These are phyloP conservation scores for Thermophis baileyi DNA, from an alignment of 2,113 vertebrate species.

Conservation along the genomic window DNA sequence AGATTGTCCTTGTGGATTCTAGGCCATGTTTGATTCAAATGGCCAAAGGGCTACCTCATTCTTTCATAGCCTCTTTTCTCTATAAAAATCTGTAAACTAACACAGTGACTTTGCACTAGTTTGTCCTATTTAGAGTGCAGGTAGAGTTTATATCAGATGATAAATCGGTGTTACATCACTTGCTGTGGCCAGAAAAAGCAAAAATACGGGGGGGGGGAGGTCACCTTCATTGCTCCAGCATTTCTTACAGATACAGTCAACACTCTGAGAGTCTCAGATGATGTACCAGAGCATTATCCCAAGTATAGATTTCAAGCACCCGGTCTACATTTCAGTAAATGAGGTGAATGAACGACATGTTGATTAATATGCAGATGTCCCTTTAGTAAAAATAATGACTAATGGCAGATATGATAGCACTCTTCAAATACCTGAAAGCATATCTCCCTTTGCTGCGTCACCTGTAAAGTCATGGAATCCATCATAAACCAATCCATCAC, in stretches of 20 bases:
- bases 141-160: neutral
- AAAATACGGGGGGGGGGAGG: neutral
- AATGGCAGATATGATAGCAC: neutral
- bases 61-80: neutral
- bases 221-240: neutral
- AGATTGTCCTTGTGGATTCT: neutral
- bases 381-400: neutral
- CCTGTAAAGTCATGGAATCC: too few species aligned
- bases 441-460: too few species aligned
- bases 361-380: neutral
- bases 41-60: neutral
- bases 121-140: neutral
- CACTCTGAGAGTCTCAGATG: neutral
- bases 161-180: neutral
- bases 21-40: neutral
- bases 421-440: neutral
- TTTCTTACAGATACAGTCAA: neutral
- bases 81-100: neutral
- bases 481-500: too few species aligned
- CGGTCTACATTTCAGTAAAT: neutral
- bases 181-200: neutral
- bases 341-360: too few species aligned
- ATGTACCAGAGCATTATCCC: neutral
- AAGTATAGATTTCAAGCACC: too few species aligned
- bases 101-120: neutral